Evolutionary conservation across 2,113 vertebrate species (phyloP).

Genomic region (Equus quagga): DNA sequence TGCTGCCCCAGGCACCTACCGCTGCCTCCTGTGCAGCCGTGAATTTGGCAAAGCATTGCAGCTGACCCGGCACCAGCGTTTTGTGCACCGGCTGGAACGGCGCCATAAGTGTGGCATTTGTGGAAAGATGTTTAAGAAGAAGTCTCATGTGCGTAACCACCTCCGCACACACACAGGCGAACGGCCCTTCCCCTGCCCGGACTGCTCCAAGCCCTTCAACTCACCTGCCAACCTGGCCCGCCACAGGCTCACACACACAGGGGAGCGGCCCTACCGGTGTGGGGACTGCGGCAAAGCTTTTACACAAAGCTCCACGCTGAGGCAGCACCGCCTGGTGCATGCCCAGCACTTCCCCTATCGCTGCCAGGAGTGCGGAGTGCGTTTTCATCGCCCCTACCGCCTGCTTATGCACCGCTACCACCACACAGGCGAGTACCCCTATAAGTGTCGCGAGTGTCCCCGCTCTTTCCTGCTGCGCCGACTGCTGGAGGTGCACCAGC

Average conservation of each 20-base stretch:
- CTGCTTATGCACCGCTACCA: conserved; percentile 94
- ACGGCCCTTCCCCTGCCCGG: conserved; percentile 93
- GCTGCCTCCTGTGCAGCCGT: conserved; percentile 84
- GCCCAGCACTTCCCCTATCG: conserved; percentile 89
- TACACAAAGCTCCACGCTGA: conserved; percentile 91
- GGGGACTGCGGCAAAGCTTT: conserved; percentile 89
- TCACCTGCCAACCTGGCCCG: conserved; percentile 94
- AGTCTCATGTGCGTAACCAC: conserved; percentile 94
- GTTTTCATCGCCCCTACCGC: conserved; percentile 93
- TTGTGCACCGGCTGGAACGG: conserved; percentile 84
- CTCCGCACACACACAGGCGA: conserved; percentile 94
- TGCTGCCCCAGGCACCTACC: conserved; percentile 58
- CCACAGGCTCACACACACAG: conserved; percentile 93
- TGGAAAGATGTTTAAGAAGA: conserved; percentile 94
- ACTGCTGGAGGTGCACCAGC: conserved; percentile 93
- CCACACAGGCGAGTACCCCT: conserved; percentile 94
- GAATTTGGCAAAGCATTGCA: conserved; percentile 86
- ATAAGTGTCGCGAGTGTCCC: conserved; percentile 91
- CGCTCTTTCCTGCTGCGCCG: conserved; percentile 93
- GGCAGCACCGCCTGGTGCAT: conserved; percentile 93
- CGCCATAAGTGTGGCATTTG: conserved; percentile 88
- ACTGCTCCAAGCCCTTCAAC: conserved; percentile 94
- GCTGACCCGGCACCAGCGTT: conserved; percentile 88
- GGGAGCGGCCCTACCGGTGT: conserved; percentile 90
- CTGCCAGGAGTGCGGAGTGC: conserved; percentile 93